Percentiles rank a stretch among this genome's conserved stretches.
phyloP scores from a whole-genome alignment of 2,113 vertebrate genomes.

The Dromiciops gliroides region DNA sequence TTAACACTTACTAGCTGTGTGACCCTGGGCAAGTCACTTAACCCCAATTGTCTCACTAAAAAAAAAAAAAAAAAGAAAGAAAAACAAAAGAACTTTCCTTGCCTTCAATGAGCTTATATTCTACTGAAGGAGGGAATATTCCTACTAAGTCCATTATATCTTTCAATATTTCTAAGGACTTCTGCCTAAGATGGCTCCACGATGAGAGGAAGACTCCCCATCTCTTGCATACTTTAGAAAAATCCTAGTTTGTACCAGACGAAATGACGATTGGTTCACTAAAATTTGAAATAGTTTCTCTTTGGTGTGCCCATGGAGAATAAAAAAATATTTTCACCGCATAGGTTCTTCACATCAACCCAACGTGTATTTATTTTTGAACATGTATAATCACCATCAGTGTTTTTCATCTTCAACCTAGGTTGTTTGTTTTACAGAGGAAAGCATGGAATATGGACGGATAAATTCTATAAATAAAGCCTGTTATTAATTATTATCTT shows the following conservation, averaged over 20 bases:
- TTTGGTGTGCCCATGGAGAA: neutral
- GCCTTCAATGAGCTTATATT: neutral
- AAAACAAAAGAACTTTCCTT: neutral
- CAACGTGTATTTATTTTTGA: neutral
- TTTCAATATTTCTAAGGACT: neutral
- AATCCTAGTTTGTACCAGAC: neutral
- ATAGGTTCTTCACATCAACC: neutral
- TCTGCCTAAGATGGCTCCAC: neutral
- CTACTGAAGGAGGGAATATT: neutral
- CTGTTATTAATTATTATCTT: slow-evolving; percentile 80
- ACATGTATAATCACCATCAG: neutral
- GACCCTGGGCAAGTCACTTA: no score
- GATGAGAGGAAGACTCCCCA: neutral
- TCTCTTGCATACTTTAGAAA: neutral
- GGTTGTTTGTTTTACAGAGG: slow-evolving; percentile 39
- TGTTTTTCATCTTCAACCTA: slow-evolving; percentile 38
- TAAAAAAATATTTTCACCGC: neutral
- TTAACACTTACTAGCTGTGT: no score
- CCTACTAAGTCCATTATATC: neutral
- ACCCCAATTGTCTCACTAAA: no score
- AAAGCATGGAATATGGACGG: slow-evolving; percentile 15
- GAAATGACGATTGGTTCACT: neutral
- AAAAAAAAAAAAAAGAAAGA: no score
- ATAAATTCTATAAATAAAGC: slow-evolving; percentile 58
- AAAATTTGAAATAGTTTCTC: neutral